phyloP scores from a whole-genome alignment of 2,888 invertebrate species.

The Deroplatys truncata region DNA sequence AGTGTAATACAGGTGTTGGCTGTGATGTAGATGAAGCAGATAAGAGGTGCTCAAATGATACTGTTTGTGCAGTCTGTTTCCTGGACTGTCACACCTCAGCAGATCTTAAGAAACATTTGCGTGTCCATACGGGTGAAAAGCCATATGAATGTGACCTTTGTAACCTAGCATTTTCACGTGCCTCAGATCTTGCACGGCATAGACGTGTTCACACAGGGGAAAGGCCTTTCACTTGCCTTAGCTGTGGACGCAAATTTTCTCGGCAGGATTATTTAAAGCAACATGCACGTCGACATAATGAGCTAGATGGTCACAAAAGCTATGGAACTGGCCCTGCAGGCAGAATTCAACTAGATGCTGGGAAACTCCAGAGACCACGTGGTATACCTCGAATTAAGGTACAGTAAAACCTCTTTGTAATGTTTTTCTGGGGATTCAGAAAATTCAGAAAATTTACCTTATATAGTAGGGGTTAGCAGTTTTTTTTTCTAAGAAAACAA shows the following conservation, averaged over 20 bases:
- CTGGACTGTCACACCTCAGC: constrained; percentile 31
- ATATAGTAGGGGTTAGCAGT: too few relatives aligned
- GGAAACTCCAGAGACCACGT: neutral
- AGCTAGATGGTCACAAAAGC: neutral
- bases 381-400: neutral
- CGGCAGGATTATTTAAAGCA: constrained; percentile 68
- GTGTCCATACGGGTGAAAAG: constrained; percentile 34
- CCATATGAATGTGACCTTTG: constrained; percentile 35
- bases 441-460: too few relatives aligned
- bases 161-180: constrained; percentile 53
- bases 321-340: neutral
- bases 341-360: neutral
- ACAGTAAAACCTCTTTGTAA: too few relatives aligned
- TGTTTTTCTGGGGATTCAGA: too few relatives aligned
- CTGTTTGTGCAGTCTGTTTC: constrained; percentile 6
- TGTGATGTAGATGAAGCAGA: neutral
- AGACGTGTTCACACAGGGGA: constrained; percentile 77
- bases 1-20: neutral
- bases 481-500: too few relatives aligned
- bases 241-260: constrained; percentile 67
- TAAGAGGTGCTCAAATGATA: neutral
- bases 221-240: constrained; percentile 75
- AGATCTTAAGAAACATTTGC: constrained; percentile 34
- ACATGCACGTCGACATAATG: constrained; percentile 48
- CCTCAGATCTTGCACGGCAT: constrained; percentile 65